Percentiles rank a stretch among this genome's conserved stretches.
Evolutionary conservation across 2,113 vertebrate species (phyloP).

Genomic region (Sula dactylatra): DNA sequence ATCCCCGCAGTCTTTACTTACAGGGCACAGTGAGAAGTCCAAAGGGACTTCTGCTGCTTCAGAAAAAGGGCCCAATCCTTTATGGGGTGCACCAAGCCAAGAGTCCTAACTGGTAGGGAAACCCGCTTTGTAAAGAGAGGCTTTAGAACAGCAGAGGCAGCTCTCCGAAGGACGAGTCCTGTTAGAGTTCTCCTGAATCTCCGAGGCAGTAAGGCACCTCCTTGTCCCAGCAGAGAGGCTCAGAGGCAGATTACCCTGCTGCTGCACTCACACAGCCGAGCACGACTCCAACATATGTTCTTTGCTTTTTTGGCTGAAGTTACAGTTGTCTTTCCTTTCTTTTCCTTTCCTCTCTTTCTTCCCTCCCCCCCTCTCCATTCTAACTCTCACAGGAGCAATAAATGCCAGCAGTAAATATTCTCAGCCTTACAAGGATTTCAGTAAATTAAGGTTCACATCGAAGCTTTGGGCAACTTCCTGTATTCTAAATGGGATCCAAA

Average conservation of each 20-base stretch:
- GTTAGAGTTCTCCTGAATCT: background rate
- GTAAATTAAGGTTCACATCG: slow-evolving; percentile 68
- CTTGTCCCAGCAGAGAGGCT: background rate
- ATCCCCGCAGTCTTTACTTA: background rate
- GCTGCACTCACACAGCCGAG: background rate
- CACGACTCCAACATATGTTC: slow-evolving; percentile 19
- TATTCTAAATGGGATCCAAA: slow-evolving; percentile 67
- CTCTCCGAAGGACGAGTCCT: background rate
- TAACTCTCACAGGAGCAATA: slow-evolving; percentile 62
- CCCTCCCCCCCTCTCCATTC: no score
- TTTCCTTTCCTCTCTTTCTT: slow-evolving; percentile 2
- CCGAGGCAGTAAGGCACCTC: background rate
- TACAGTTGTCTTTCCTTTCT: background rate
- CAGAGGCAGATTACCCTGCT: background rate
- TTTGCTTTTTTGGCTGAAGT: slow-evolving; percentile 48
- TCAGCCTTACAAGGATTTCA: slow-evolving; percentile 58
- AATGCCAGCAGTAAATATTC: slow-evolving; percentile 71
- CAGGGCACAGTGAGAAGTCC: background rate
- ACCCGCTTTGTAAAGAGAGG: background rate
- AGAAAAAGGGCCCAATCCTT: background rate
- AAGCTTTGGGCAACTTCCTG: slow-evolving; percentile 68
- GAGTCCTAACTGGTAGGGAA: background rate
- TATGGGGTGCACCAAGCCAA: background rate
- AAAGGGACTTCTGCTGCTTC: background rate
- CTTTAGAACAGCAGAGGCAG: background rate